Evolutionary conservation across 2,888 invertebrate species (phyloP), one percentile per base, ranked within the genome.

Genomic region (Salticus scenicus): DNA sequence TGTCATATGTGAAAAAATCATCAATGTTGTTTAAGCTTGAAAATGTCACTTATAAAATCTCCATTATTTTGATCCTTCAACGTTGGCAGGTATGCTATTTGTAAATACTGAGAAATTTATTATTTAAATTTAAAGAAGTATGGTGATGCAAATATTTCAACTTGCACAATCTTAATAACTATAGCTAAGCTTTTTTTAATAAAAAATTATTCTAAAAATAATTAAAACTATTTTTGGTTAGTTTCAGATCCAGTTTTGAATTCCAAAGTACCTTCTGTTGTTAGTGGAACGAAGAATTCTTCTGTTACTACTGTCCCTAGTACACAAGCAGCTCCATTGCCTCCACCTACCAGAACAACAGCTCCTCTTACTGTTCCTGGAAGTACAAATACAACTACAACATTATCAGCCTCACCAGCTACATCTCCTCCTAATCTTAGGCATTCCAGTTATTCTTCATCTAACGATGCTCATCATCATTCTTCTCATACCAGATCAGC

Each of bases 321-420:
- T 28, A 63, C 42, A 28, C 67, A 77, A 27, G 27, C 75, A 96
- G 96, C 92, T 94, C 94, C 90, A 95, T 96, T 92, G 95, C 95
- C 91, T 96, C 96, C 92, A 96, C 95, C 92, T 94, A 95, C 90
- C 95, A 77, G 88, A 47, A 88, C 89, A 72, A 87, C 89, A 30
- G 87, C 89, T 41, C 88, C 88, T 12, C 88, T 87, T 30, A 71
- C 79, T 24, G 66, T 88, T 84, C 80, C 87, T 33, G 88, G 84
- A 33, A 88, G 87, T 76, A 88, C 88, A 69, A 88, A 87, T 69
- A 77, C 85, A 10, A 70, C 86, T 41, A 88, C 89, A 33, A 79
- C 89, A 69, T 80, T 89, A 27, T 87, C 89, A 27, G 88, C 88
- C 31, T 69, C 89, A 33, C 72, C 83, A 14, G 67, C 80, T 41